Percentiles rank a stretch among this genome's conserved stretches.
phyloP scores from a whole-genome alignment of 2,797 vertebrate genomes.

The Coregonus suidteri region DNA sequence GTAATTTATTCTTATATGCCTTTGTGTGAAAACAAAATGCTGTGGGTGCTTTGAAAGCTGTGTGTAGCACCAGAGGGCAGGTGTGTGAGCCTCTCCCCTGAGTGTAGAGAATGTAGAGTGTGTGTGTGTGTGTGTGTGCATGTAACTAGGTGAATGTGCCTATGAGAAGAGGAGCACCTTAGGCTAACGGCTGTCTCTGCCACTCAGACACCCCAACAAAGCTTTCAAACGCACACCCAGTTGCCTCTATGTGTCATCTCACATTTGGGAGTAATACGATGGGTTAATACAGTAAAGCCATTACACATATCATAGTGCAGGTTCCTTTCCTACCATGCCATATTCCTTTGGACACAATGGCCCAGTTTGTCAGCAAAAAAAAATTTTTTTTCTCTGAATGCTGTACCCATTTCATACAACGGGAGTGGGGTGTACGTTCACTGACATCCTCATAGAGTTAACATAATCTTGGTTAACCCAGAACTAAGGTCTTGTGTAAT shows the following conservation, averaged over 20 bases:
- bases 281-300: slow-evolving; percentile 36
- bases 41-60: slow-evolving; percentile 73
- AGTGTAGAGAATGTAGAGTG: slow-evolving; percentile 17
- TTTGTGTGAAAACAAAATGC: slow-evolving; percentile 69
- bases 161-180: slow-evolving; percentile 77
- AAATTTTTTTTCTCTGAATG: no score
- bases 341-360: no score
- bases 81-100: slow-evolving; percentile 72
- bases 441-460: no score
- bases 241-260: slow-evolving; percentile 66
- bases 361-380: no score
- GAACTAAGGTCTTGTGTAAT: no score
- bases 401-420: no score
- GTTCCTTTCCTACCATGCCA: no score
- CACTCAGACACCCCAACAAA: slow-evolving; percentile 74
- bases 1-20: slow-evolving; percentile 53
- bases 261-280: slow-evolving; percentile 62
- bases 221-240: slow-evolving; percentile 64
- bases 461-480: no score
- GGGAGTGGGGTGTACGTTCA: no score
- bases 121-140: slow-evolving; percentile 46
- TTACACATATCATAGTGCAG: not conserved
- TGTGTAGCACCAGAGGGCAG: slow-evolving; percentile 77
- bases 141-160: slow-evolving; percentile 52
- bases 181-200: slow-evolving; percentile 81